Base-by-base conservation (phyloP, 2,797 vertebrate genomes). In the Parambassis ranga region DNA sequence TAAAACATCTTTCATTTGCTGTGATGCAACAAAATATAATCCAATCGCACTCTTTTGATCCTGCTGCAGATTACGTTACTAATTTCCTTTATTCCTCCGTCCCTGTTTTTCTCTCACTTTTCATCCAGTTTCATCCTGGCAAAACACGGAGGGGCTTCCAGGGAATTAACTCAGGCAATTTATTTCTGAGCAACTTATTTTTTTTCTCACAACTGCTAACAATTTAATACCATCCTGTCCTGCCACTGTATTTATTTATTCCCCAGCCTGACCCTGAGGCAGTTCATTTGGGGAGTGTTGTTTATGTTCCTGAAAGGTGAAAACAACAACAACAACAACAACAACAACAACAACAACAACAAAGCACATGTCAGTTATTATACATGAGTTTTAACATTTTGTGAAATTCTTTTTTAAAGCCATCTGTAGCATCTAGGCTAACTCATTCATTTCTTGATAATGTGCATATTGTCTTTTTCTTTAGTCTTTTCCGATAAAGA, bases 11-110 rank as follows among this genome's bases (percentile, higher is more conserved):
- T 85, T 91, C 79, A 87, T 79, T 81, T 78, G 64, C 76, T 66
- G 72, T 89, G 86, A 91, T 90, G 89, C 83, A 90, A 91, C 73
- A 81, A 75, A 89, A 90, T 81, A 90, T 85, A 87, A 91, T 91
- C 83, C 81, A 87, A 55, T 85, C 58, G 22, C 39, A 69, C 70
- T 63, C 81, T 82, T 91, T 89, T 91, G 82, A 92, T 90, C 88
- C 79, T 53, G 43, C 60, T 37, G 38, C 73, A 89, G 90, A 93
- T 93, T 90, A 88, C 39, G 50, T 92, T 91, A 84, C 90, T 86
- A 82, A 83, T 89, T 86, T 89, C 52, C 67, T 87, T 77, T 76
- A 75, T 76, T 73, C 68, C 30, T 46, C 33, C 9, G 6, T 69
- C 55, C 28, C 27, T 48, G 43, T 63, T 77, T 77, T 55, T 75